phyloP scores from a whole-genome alignment of 2,113 vertebrate genomes.

The Isichthys henryi region DNA sequence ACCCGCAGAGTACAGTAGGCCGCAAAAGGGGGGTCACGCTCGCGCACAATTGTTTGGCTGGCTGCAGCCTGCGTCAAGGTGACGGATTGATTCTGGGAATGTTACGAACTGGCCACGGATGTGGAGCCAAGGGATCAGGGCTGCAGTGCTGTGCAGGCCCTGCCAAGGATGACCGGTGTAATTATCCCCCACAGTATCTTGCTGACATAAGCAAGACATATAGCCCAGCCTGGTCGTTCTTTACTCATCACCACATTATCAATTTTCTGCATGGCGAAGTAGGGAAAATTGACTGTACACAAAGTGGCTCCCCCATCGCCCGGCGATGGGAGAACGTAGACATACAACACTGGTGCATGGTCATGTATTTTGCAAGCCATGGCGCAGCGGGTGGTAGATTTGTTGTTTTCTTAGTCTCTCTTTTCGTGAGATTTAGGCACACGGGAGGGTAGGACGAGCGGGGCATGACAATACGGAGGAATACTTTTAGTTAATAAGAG shows the following conservation, averaged over 20 bases:
- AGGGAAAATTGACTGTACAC: slow-evolving; percentile 61
- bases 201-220: slow-evolving; percentile 50
- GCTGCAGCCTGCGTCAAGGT: not conserved
- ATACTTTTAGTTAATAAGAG: too few relatives aligned
- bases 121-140: not conserved
- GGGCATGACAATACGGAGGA: too few relatives aligned
- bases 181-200: slow-evolving; percentile 38
- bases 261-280: slow-evolving; percentile 59
- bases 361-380: not conserved
- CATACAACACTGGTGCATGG: not conserved
- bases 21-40: not conserved
- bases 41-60: not conserved
- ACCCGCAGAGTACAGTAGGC: not conserved
- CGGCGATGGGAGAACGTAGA: slow-evolving; percentile 35
- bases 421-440: not conserved
- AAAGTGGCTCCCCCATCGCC: slow-evolving; percentile 43
- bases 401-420: not conserved
- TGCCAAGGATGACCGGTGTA: slow-evolving; percentile 21
- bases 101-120: not conserved
- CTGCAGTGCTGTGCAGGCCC: not conserved
- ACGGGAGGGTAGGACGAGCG: too few relatives aligned
- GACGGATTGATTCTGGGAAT: not conserved
- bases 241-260: slow-evolving; percentile 53
- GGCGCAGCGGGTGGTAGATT: not conserved
- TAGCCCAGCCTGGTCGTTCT: slow-evolving; percentile 38